Percentiles rank a stretch among this genome's conserved stretches.
phyloP scores from a whole-genome alignment of 1,140 invertebrate genomes.

The Drosophila prosaltans region DNA sequence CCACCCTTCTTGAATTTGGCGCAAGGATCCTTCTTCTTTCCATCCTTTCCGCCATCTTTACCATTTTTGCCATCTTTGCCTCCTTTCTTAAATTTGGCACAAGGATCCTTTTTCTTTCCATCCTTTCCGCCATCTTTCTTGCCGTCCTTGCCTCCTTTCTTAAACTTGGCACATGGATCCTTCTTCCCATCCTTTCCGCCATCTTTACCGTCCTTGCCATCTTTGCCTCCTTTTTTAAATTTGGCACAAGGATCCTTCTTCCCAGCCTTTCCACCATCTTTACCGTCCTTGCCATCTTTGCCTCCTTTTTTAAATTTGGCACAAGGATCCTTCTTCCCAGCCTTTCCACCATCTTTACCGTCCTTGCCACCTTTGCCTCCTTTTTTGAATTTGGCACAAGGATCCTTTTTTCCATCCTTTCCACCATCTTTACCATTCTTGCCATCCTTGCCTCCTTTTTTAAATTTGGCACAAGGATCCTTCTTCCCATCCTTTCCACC shows the following conservation, averaged over 20 bases:
- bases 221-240: neutral
- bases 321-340: constrained; percentile 23
- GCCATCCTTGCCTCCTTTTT: constrained; percentile 17
- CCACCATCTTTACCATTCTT: neutral
- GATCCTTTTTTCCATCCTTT: neutral
- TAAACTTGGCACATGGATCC: constrained; percentile 21
- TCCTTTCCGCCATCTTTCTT: neutral
- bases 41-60: neutral
- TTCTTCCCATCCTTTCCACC: constrained; percentile 14
- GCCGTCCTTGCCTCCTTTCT: constrained; percentile 4
- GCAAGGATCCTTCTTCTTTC: constrained; percentile 20
- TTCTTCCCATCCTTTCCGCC: constrained; percentile 17
- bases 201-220: constrained; percentile 10
- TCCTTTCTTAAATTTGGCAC: constrained; percentile 3
- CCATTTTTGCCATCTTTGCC: constrained; percentile 18
- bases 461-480: constrained; percentile 38
- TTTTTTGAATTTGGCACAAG: constrained; percentile 9
- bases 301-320: constrained; percentile 26
- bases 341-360: constrained; percentile 9
- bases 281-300: neutral
- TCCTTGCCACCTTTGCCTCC: constrained; percentile 10
- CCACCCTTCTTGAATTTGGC: constrained; percentile 27
- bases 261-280: constrained; percentile 2
- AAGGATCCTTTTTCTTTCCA: constrained; percentile 1
- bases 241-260: neutral